phyloP scores from a whole-genome alignment of 2,888 invertebrate genomes.

The Drosophila anomelani region DNA sequence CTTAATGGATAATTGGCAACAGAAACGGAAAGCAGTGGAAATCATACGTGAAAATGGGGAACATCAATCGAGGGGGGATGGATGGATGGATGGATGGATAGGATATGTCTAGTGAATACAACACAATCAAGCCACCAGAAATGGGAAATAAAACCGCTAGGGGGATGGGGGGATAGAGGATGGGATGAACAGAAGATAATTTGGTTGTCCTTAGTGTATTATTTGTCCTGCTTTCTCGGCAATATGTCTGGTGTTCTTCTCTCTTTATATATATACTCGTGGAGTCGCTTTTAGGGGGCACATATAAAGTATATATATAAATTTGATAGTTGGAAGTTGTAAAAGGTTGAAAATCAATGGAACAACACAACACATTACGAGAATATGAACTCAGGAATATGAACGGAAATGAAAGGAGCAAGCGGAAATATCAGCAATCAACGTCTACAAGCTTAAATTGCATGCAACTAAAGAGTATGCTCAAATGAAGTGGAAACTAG shows the following conservation, averaged over 20 bases:
- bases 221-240: slow-evolving; percentile 84
- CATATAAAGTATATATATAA: slow-evolving; percentile 56
- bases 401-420: slow-evolving; percentile 45
- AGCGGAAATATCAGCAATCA: slow-evolving; percentile 50
- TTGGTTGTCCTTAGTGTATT: slow-evolving; percentile 52
- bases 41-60: slow-evolving; percentile 37
- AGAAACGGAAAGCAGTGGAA: slow-evolving; percentile 52
- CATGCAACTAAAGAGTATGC: slow-evolving; percentile 41
- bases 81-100: neutral
- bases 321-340: slow-evolving; percentile 60
- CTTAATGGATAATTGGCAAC: slow-evolving; percentile 76
- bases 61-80: slow-evolving; percentile 6
- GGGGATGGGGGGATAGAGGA: slow-evolving; percentile 1
- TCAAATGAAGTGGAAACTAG: slow-evolving; percentile 35
- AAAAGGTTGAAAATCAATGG: slow-evolving; percentile 60
- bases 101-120: slow-evolving; percentile 21
- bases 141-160: slow-evolving; percentile 18
- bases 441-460: slow-evolving; percentile 10
- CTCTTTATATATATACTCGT: slow-evolving; percentile 48
- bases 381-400: slow-evolving; percentile 41
- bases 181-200: slow-evolving; percentile 41
- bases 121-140: slow-evolving; percentile 28
- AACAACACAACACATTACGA: slow-evolving; percentile 73
- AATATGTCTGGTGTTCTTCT: slow-evolving; percentile 62
- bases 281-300: slow-evolving; percentile 42